These are phyloP conservation scores for Buceros bicornis DNA, from an alignment of 2,797 vertebrate genomes.

Conservation along the genomic window DNA sequence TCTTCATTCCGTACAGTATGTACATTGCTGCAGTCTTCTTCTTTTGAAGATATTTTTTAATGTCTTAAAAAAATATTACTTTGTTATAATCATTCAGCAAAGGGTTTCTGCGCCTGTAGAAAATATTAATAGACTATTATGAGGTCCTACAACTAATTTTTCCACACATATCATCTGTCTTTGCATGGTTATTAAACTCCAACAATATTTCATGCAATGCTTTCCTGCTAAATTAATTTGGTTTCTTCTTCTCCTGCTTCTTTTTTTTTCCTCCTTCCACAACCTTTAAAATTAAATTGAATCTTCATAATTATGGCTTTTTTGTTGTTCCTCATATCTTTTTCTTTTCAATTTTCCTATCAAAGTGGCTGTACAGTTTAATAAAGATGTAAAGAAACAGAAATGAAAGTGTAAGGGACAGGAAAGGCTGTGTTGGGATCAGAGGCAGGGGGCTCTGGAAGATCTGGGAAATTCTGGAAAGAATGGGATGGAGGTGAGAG, in stretches of 20 bases:
- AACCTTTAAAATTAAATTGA: constrained; percentile 86
- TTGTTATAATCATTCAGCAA: constrained; percentile 84
- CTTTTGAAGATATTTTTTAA: constrained; percentile 84
- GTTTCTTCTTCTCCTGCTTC: constrained; percentile 84
- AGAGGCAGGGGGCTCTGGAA: constrained; percentile 11
- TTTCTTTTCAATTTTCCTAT: constrained; percentile 85
- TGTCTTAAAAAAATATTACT: constrained; percentile 77
- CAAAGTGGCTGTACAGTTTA: constrained; percentile 82
- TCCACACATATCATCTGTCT: constrained; percentile 87
- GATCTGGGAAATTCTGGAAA: constrained; percentile 59
- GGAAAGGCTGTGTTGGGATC: constrained; percentile 74
- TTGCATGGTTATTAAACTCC: constrained; percentile 87
- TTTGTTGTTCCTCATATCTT: constrained; percentile 84
- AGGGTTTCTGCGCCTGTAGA: constrained; percentile 83
- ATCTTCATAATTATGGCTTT: constrained; percentile 86
- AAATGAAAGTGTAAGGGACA: constrained; percentile 79
- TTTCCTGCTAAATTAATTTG: constrained; percentile 86
- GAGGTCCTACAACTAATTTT: constrained; percentile 89
- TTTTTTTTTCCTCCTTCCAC: constrained; percentile 77
- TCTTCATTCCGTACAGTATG: constrained; percentile 33
- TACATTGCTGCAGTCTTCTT: constrained; percentile 61
- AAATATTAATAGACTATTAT: constrained; percentile 89
- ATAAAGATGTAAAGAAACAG: constrained; percentile 86
- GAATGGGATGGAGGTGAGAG: constrained; percentile 14
- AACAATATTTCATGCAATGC: constrained; percentile 89